phyloP scores from a whole-genome alignment of 2,113 vertebrate species.

The Phaethon lepturus region DNA sequence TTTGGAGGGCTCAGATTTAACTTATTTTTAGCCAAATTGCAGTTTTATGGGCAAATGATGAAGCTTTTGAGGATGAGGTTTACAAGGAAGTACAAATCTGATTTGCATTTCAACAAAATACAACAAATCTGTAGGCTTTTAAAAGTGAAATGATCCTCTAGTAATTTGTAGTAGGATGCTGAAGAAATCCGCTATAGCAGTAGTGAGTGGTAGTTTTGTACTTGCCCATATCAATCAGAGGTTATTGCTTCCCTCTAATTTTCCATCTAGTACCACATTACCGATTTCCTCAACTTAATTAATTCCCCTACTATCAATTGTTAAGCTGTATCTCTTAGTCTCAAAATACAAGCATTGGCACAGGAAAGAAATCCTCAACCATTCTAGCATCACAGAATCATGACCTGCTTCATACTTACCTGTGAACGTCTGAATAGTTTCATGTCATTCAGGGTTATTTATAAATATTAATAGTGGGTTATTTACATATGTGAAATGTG shows the following conservation, averaged over 20 bases:
- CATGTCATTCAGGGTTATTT: background rate
- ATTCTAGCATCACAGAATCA: background rate
- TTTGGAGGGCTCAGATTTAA: background rate
- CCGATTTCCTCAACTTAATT: conserved; percentile 9
- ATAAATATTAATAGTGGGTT: background rate
- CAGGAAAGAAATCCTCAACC: background rate
- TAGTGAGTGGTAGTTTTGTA: background rate
- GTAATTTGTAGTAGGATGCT: background rate
- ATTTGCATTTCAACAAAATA: conserved; percentile 22
- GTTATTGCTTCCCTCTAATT: background rate
- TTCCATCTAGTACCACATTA: background rate
- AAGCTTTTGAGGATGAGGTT: background rate
- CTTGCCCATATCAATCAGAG: background rate
- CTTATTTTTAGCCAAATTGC: background rate
- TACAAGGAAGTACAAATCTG: background rate
- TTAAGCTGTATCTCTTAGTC: background rate
- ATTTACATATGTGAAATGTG: background rate
- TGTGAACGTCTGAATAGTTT: background rate
- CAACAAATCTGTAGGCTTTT: conserved; percentile 19
- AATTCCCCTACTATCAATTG: background rate
- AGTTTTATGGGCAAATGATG: background rate
- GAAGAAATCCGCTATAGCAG: background rate
- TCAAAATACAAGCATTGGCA: background rate
- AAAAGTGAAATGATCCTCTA: background rate
- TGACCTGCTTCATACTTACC: accelerated